These are phyloP conservation scores for Zaprionus bogoriensis DNA, from an alignment of 2,888 invertebrate genomes.

Conservation along the genomic window DNA sequence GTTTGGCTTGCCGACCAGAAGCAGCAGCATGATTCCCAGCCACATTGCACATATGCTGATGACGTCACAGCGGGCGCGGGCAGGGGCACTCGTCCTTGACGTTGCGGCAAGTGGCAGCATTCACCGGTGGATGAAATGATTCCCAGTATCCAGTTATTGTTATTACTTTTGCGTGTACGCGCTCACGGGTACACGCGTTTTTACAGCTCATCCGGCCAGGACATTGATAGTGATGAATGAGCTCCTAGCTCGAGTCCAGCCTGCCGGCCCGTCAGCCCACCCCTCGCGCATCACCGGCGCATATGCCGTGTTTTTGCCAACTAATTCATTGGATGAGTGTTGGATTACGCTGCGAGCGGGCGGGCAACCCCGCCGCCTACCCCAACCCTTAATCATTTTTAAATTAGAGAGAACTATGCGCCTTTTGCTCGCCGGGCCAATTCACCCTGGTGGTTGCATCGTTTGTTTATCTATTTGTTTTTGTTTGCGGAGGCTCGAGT, in stretches of 20 bases:
- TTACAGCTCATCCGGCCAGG: constrained; percentile 38
- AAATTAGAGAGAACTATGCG: constrained; percentile 74
- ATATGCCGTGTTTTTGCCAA: constrained; percentile 73
- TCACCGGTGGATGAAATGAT: constrained; percentile 60
- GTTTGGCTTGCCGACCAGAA: constrained; percentile 68
- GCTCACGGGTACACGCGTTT: constrained; percentile 34
- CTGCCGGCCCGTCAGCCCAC: neutral
- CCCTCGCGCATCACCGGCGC: constrained; percentile 27
- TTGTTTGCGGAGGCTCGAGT: constrained; percentile 42
- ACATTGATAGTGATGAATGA: constrained; percentile 69
- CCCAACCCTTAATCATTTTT: constrained; percentile 79
- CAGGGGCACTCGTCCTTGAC: constrained; percentile 72
- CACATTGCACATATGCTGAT: constrained; percentile 72
- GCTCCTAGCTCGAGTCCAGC: constrained; percentile 1
- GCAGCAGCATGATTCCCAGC: constrained; percentile 13
- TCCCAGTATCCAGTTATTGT: constrained; percentile 57
- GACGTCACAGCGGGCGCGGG: constrained; percentile 47
- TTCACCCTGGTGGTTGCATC: constrained; percentile 47
- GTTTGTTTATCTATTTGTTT: constrained; percentile 74
- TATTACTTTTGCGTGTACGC: constrained; percentile 69
- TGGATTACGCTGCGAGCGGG: constrained; percentile 67
- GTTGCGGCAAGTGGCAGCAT: constrained; percentile 63
- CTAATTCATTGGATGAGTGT: constrained; percentile 79
- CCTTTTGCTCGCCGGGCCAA: constrained; percentile 42
- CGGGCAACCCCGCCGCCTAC: no score